Percentiles rank a stretch among this genome's conserved stretches.
Evolutionary conservation across 2,113 vertebrate genomes (phyloP).

Genomic region (Pyrgilauda ruficollis): DNA sequence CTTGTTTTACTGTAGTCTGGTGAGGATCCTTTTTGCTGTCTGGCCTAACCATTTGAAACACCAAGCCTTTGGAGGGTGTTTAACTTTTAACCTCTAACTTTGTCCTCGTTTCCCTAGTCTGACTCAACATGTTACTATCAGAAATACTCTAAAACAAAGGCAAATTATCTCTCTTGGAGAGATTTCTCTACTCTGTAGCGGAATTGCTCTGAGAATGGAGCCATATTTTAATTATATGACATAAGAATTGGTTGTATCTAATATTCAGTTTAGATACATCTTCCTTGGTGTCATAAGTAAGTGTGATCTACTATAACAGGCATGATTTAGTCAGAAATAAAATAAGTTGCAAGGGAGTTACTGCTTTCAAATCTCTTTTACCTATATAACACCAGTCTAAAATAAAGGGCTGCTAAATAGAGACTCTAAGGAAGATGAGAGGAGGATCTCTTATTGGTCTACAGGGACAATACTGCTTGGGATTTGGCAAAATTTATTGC

Average conservation of each 20-base stretch:
- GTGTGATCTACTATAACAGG: neutral
- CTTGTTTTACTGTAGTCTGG: neutral
- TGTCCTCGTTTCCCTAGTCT: neutral
- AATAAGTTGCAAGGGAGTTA: neutral
- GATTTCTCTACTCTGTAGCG: neutral
- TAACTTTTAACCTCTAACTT: neutral
- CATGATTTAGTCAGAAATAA: neutral
- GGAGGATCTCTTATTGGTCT: neutral
- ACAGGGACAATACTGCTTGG: neutral
- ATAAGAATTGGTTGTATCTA: neutral
- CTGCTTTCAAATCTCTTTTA: neutral
- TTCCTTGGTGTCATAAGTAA: neutral
- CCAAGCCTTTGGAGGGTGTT: neutral
- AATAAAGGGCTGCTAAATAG: neutral
- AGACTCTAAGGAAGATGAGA: neutral
- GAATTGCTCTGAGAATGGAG: neutral
- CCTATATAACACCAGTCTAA: neutral
- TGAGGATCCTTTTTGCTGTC: neutral
- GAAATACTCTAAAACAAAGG: neutral
- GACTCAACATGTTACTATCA: neutral
- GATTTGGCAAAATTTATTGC: slow-evolving; percentile 5
- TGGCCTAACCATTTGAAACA: neutral
- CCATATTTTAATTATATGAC: neutral
- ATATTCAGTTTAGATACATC: neutral
- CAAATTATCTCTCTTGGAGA: neutral